Evolutionary conservation across 2,113 vertebrate species (phyloP).

Genomic region (Thalassarche chlororhynchos): DNA sequence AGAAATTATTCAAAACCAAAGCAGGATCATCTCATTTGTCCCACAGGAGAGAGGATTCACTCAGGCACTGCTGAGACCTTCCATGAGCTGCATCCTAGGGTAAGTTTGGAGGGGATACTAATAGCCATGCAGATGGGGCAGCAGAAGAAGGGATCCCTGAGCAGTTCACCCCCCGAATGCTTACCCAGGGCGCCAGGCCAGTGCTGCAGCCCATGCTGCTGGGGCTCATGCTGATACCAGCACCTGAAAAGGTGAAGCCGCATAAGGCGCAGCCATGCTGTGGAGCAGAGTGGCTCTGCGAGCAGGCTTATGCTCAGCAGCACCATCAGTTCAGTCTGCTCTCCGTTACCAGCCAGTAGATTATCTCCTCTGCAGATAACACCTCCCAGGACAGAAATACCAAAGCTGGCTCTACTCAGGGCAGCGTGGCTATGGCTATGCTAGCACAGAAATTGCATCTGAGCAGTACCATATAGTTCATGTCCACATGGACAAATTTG

Average conservation of each 20-base stretch:
- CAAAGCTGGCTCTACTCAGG: neutral
- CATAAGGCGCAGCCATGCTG: rapidly evolving
- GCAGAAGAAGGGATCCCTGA: neutral
- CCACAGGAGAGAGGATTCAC: neutral
- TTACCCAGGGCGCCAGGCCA: neutral
- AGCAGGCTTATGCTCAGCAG: neutral
- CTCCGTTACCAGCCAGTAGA: neutral
- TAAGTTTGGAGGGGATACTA: neutral
- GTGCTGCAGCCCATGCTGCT: neutral
- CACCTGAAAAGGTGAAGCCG: neutral
- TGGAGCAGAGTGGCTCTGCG: neutral
- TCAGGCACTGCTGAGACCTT: neutral
- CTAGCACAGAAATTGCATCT: neutral
- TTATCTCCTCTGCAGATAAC: neutral
- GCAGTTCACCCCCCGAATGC: neutral
- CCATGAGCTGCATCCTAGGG: neutral
- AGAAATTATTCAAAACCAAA: neutral
- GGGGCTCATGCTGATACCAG: neutral
- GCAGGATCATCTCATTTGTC: neutral
- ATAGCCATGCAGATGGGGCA: neutral
- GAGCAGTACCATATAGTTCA: neutral
- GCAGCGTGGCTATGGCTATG: rapidly evolving
- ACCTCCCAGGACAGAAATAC: neutral
- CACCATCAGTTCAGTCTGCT: neutral
- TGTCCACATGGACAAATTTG: neutral